These are phyloP conservation scores for Apomyelois bistriatella DNA, from an alignment of 2,888 invertebrate genomes.

Conservation along the genomic window DNA sequence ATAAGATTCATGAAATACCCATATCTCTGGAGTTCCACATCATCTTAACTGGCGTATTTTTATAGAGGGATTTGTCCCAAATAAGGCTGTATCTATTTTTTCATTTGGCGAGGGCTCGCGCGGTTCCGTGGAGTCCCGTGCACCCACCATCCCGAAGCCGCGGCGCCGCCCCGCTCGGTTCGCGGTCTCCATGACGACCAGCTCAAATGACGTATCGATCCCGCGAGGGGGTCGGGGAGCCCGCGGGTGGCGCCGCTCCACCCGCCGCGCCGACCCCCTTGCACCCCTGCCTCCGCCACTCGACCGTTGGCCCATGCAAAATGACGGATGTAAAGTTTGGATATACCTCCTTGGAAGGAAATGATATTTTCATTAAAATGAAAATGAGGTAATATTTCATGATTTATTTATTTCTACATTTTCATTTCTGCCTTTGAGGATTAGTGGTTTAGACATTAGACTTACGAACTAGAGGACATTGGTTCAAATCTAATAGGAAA, in stretches of 20 bases:
- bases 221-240: slow-evolving; percentile 64
- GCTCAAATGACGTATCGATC: slow-evolving; percentile 81
- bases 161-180: slow-evolving; percentile 77
- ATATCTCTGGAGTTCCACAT: slow-evolving; percentile 16
- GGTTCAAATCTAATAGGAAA: no score
- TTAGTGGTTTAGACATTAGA: no score
- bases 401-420: slow-evolving; percentile 44
- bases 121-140: slow-evolving; percentile 60
- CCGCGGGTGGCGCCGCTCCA: slow-evolving; percentile 73
- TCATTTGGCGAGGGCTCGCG: slow-evolving; percentile 55
- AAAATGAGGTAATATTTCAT: slow-evolving; percentile 68
- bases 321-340: slow-evolving; percentile 80
- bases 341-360: slow-evolving; percentile 77
- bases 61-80: slow-evolving; percentile 63
- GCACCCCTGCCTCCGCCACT: slow-evolving; percentile 67
- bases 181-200: slow-evolving; percentile 80
- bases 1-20: not conserved
- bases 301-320: slow-evolving; percentile 80
- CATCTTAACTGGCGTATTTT: slow-evolving; percentile 47
- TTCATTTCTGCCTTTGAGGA: slow-evolving; percentile 10
- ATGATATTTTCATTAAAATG: slow-evolving; percentile 77
- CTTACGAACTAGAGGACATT: not conserved
- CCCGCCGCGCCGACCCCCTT: slow-evolving; percentile 64
- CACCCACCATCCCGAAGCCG: slow-evolving; percentile 65
- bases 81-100: slow-evolving; percentile 69